phyloP scores from a whole-genome alignment of 92 coral and sea anemone species.

The Heliopora coerulea region DNA sequence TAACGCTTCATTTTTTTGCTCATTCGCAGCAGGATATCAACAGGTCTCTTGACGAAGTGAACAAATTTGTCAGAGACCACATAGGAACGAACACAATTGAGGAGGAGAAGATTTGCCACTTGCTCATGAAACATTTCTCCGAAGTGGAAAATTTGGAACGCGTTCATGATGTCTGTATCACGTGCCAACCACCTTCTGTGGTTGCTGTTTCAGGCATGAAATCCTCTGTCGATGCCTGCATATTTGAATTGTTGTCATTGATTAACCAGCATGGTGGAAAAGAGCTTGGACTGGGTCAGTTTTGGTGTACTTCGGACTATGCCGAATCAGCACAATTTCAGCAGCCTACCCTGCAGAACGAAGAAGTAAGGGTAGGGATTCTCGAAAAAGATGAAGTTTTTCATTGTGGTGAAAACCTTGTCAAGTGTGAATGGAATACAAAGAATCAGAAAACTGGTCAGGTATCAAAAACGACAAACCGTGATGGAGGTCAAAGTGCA shows the following conservation, averaged over 20 bases:
- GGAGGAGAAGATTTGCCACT: not conserved
- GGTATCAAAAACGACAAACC: too few species aligned
- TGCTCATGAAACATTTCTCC: not conserved
- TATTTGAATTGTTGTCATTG: not conserved
- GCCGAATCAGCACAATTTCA: not conserved
- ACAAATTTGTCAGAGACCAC: constrained; percentile 2
- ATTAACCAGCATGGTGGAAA: too few species aligned
- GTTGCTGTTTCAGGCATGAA: constrained; percentile 42
- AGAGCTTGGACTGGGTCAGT: too few species aligned
- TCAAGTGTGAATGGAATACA: too few species aligned
- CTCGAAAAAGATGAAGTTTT: constrained; percentile 10
- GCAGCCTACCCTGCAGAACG: too few species aligned
- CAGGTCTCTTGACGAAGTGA: not conserved
- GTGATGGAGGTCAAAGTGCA: too few species aligned
- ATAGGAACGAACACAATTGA: constrained; percentile 8
- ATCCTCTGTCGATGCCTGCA: constrained; percentile 26
- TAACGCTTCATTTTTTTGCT: not conserved
- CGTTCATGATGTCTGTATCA: not conserved
- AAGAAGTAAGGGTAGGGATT: not conserved
- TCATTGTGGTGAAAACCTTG: too few species aligned
- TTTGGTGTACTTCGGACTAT: constrained; percentile 10
- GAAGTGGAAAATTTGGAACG: constrained; percentile 6
- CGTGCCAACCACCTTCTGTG: constrained; percentile 47
- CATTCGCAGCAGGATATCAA: not conserved
- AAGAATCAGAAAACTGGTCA: too few species aligned